phyloP scores from a whole-genome alignment of 2,113 vertebrate species.

The Ceyx melanurus region DNA sequence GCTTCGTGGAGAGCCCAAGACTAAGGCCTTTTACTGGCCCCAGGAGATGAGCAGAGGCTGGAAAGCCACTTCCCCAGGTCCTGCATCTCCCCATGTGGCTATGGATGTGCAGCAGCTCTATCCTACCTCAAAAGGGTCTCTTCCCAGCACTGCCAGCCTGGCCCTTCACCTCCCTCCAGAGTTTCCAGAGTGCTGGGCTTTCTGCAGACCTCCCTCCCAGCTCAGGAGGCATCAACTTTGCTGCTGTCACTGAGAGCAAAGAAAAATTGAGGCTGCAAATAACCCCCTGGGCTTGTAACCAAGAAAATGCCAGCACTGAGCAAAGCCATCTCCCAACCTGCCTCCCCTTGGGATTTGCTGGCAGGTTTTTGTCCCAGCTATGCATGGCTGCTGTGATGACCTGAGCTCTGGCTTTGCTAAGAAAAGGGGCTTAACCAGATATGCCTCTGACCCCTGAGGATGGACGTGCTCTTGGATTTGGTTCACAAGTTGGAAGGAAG shows the following conservation, averaged over 20 bases:
- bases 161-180: neutral
- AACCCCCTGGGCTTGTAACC: constrained; percentile 23
- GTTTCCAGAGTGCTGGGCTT: rapidly evolving
- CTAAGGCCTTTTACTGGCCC: neutral
- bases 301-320: constrained; percentile 47
- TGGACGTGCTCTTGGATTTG: rapidly evolving
- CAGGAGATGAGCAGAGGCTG: neutral
- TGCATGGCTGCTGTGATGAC: neutral
- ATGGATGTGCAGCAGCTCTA: neutral
- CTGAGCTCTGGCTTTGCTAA: neutral
- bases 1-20: neutral
- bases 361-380: neutral
- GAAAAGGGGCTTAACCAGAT: neutral
- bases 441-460: neutral
- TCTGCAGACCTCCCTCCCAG: neutral
- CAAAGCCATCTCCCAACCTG: constrained; percentile 43
- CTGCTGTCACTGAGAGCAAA: neutral
- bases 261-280: neutral
- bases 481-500: neutral
- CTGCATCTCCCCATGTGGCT: neutral
- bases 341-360: neutral
- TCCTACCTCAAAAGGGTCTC: neutral
- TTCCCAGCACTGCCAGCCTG: neutral
- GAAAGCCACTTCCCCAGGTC: neutral
- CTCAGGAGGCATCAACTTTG: neutral